These are phyloP conservation scores for Artibeus jamaicensis DNA, from an alignment of 2,797 vertebrate genomes.

Conservation along the genomic window DNA sequence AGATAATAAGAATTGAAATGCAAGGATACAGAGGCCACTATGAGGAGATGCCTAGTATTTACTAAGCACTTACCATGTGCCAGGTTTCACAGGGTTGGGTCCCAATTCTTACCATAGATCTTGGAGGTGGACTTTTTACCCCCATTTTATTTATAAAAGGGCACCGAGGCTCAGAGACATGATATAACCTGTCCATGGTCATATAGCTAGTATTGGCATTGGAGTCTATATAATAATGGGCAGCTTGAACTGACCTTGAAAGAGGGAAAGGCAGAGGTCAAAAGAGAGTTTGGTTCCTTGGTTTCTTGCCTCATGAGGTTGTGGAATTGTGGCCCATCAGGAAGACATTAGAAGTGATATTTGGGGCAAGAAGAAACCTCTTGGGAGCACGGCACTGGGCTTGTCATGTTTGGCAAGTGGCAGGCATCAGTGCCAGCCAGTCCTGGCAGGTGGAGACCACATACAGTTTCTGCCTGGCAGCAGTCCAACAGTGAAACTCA, in stretches of 20 bases:
- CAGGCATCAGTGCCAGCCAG: background rate
- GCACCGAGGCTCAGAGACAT: background rate
- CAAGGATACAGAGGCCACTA: background rate
- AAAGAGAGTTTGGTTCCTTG: background rate
- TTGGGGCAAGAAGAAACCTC: background rate
- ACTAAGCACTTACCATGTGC: background rate
- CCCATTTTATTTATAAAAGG: background rate
- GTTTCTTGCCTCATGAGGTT: background rate
- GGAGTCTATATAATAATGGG: background rate
- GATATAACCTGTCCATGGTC: background rate
- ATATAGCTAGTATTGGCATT: background rate
- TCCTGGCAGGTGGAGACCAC: conserved; percentile 44
- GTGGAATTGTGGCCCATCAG: background rate
- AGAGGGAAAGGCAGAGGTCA: background rate
- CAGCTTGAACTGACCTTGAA: background rate
- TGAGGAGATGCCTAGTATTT: background rate
- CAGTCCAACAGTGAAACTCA: background rate
- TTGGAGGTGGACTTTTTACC: background rate
- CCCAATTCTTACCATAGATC: background rate
- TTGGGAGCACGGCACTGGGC: background rate
- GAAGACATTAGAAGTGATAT: background rate
- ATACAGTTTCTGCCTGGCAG: background rate
- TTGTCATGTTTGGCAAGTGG: background rate
- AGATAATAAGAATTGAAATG: background rate
- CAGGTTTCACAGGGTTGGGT: background rate